phyloP scores from a whole-genome alignment of 2,888 invertebrate species.

The Amblyjoppa fuscipennis region DNA sequence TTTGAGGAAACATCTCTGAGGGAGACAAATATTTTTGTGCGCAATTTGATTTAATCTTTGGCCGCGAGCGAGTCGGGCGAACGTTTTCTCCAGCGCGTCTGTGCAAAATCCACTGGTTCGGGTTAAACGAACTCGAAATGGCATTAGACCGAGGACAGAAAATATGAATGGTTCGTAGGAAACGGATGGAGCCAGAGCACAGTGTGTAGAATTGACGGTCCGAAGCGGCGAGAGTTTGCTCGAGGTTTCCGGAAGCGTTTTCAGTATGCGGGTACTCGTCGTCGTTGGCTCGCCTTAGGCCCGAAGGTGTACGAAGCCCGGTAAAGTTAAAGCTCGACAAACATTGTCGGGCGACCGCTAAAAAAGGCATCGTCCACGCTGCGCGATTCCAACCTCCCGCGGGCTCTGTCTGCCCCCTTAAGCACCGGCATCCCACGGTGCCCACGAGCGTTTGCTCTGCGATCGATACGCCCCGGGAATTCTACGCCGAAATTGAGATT shows the following conservation, averaged over 20 bases:
- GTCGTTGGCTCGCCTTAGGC: neutral
- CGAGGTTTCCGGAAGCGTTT: constrained; percentile 10
- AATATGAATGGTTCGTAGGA: neutral
- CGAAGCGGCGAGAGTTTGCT: neutral
- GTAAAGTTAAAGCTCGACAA: constrained; percentile 33
- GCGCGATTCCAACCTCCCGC: constrained; percentile 2
- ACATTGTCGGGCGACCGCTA: neutral
- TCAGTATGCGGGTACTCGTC: neutral
- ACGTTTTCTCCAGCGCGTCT: too few species aligned
- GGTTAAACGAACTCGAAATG: constrained; percentile 11
- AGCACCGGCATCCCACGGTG: neutral
- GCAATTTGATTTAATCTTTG: too few species aligned
- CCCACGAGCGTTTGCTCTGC: neutral
- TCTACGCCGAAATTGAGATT: neutral
- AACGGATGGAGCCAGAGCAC: neutral
- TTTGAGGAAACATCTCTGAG: too few species aligned
- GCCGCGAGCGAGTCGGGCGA: too few species aligned
- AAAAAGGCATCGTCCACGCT: neutral
- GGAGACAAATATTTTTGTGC: too few species aligned
- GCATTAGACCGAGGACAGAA: neutral
- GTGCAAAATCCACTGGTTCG: neutral
- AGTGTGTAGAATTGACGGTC: neutral
- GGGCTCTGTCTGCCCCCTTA: constrained; percentile 3
- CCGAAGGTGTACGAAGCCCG: neutral
- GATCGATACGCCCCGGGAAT: neutral